Conservation (phyloP, 2,113 vertebrate genomes). For the Thamnaconus septentrionalis region DNA sequence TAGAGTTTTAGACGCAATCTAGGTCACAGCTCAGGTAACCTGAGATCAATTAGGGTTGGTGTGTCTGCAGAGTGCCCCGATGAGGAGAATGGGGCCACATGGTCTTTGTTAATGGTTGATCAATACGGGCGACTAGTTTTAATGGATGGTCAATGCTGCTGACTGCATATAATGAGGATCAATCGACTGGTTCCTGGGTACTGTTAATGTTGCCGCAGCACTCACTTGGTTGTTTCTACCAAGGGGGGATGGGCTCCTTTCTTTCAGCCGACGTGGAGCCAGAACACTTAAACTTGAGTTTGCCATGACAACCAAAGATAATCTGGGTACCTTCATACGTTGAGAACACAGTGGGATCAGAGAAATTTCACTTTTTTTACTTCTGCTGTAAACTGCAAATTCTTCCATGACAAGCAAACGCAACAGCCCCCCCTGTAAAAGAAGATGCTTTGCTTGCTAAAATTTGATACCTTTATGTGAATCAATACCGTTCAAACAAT, state of each 20-base stretch:
- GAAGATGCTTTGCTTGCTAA: too few species aligned
- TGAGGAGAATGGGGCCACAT: constrained; percentile 31
- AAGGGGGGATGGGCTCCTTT: background rate
- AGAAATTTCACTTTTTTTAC: too few species aligned
- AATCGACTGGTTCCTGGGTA: constrained; percentile 40
- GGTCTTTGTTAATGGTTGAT: constrained; percentile 47
- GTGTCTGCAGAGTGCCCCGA: constrained; percentile 22
- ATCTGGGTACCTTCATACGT: too few species aligned
- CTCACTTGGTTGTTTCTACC: constrained; percentile 16
- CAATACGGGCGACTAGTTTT: constrained; percentile 57
- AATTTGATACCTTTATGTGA: too few species aligned
- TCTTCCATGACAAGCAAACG: too few species aligned
- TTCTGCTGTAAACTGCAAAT: too few species aligned
- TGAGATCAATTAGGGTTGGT: constrained; percentile 49
- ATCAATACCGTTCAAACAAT: too few species aligned
- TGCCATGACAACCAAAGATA: background rate
- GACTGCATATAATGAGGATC: constrained; percentile 48
- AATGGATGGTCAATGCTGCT: constrained; percentile 47
- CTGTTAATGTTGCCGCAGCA: constrained; percentile 26
- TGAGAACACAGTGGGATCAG: too few species aligned
- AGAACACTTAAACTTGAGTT: constrained; percentile 5
- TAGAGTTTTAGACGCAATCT: background rate
- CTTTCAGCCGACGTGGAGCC: constrained; percentile 1
- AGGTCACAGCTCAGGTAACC: constrained; percentile 40
- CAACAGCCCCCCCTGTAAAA: too few species aligned